Percentiles rank a stretch among this genome's conserved stretches.
Evolutionary conservation across 2,888 invertebrate species (phyloP).

Genomic region (Agrypnus murinus): DNA sequence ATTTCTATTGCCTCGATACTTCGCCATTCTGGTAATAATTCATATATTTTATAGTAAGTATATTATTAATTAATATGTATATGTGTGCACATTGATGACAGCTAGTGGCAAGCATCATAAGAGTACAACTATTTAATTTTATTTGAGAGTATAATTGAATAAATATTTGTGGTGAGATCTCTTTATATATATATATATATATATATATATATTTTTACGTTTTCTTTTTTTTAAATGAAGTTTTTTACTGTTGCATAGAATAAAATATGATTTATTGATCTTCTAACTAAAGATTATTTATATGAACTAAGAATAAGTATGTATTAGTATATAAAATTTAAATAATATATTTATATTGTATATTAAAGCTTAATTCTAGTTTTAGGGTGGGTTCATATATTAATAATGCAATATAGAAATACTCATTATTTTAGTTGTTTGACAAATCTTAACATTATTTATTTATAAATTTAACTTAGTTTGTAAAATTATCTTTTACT

Average conservation of each 20-base stretch:
- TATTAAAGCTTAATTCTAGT: too few relatives aligned
- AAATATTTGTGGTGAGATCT: conserved; percentile 15
- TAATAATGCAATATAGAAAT: too few relatives aligned
- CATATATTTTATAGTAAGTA: conserved; percentile 21
- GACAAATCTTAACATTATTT: too few relatives aligned
- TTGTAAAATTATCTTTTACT: too few relatives aligned
- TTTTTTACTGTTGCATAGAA: conserved; percentile 9
- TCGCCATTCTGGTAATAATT: not conserved
- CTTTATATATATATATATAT: conserved; percentile 2
- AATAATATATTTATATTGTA: conserved; percentile 16
- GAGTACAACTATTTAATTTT: conserved; percentile 26
- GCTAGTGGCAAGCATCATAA: conserved; percentile 1
- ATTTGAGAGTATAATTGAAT: conserved; percentile 8
- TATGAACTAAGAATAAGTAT: conserved; percentile 3
- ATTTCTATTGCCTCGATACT: not conserved
- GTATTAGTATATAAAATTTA: not conserved
- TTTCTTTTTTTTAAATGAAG: not conserved
- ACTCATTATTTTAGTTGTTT: too few relatives aligned
- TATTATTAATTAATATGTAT: not conserved
- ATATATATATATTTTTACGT: too few relatives aligned
- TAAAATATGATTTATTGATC: conserved; percentile 4
- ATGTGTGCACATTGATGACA: not conserved
- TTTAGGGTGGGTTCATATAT: conserved; percentile 6
- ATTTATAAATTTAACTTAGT: too few relatives aligned
- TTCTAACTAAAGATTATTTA: conserved; percentile 6